Evolutionary conservation across 2,113 vertebrate species (phyloP).

Genomic region (Elanoides forficatus): DNA sequence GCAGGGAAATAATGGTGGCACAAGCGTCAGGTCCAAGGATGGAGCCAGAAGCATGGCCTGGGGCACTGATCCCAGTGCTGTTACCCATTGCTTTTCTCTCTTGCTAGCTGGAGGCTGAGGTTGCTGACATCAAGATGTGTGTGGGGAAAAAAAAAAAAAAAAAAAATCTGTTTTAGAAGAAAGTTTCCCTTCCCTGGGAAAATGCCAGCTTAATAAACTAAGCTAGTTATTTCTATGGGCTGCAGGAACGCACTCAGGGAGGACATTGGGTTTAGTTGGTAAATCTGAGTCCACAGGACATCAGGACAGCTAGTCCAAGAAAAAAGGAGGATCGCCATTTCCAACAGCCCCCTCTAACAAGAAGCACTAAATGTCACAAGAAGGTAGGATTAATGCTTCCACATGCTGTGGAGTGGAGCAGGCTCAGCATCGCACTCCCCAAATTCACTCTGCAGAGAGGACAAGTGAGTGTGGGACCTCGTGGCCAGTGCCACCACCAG

Average conservation of each 20-base stretch:
- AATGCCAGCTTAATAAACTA: not conserved
- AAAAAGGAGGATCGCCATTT: not conserved
- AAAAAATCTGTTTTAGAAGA: not conserved
- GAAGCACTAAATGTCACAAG: not conserved
- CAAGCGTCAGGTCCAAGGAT: not conserved
- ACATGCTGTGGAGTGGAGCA: rapidly evolving
- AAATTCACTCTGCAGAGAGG: not conserved
- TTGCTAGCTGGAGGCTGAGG: not conserved
- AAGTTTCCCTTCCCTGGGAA: not conserved
- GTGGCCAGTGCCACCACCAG: not conserved
- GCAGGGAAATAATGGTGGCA: not conserved
- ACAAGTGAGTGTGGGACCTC: rapidly evolving
- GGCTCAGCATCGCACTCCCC: rapidly evolving
- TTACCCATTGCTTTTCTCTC: not conserved
- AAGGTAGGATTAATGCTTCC: not conserved
- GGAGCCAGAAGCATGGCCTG: not conserved
- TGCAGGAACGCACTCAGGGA: rapidly evolving
- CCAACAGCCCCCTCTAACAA: rapidly evolving
- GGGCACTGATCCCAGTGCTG: not conserved
- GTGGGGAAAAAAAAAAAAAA: not conserved
- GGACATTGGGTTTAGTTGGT: not conserved
- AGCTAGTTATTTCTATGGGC: not conserved
- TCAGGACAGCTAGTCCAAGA: not conserved
- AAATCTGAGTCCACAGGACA: not conserved
- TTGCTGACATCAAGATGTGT: not conserved